Percentiles rank a stretch among this genome's conserved stretches.
Evolutionary conservation across 2,797 vertebrate species (phyloP).

Genomic region (Sebastes iracundus): DNA sequence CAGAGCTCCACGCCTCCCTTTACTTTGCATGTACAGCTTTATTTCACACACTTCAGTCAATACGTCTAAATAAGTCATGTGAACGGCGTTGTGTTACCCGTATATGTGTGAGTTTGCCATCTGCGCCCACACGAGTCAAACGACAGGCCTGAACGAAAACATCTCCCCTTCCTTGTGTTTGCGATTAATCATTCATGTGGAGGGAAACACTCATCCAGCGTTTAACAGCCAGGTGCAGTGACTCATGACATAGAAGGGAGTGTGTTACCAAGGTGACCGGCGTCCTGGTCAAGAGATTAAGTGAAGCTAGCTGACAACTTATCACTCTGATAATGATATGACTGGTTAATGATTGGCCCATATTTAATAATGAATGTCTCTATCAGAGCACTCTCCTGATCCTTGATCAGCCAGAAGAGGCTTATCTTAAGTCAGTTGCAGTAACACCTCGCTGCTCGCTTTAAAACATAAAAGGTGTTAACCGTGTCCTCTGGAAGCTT

Average conservation of each 20-base stretch:
- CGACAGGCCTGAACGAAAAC: conserved; percentile 17
- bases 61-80: conserved; percentile 13
- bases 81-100: conserved; percentile 1
- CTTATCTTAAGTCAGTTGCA: not conserved
- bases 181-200: conserved; percentile 68
- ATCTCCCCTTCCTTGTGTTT: conserved; percentile 18
- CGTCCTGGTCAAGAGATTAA: not conserved
- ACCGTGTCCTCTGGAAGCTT: not conserved
- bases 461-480: not conserved
- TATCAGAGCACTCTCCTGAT: conserved; percentile 2
- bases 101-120: conserved; percentile 8
- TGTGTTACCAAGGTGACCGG: conserved; percentile 45
- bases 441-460: not conserved
- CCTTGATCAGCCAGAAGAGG: conserved; percentile 4
- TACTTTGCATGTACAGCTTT: not conserved
- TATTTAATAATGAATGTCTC: conserved; percentile 4
- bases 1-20: not conserved
- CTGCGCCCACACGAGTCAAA: conserved; percentile 27
- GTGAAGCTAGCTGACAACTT: conserved; percentile 2
- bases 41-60: not conserved
- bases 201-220: conserved; percentile 39
- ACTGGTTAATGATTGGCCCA: conserved; percentile 39
- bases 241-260: conserved; percentile 18
- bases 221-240: conserved; percentile 32
- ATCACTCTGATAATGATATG: conserved; percentile 12